Evolutionary conservation across 2,113 vertebrate genomes (phyloP).

Genomic region (Ceratotherium simum): DNA sequence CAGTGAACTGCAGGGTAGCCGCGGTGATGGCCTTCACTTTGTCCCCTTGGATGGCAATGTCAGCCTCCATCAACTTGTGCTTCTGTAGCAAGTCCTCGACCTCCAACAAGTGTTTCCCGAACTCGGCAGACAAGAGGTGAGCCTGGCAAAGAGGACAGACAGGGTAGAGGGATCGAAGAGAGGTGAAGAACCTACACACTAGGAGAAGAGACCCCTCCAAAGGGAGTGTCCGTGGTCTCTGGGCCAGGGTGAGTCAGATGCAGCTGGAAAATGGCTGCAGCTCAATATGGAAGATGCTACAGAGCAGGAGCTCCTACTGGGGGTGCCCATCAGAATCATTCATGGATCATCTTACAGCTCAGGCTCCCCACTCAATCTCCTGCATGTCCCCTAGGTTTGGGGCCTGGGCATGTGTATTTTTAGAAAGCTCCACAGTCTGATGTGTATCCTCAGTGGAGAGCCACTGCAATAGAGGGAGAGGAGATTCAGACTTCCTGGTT

Average conservation of each 20-base stretch:
- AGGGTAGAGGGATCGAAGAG: background rate
- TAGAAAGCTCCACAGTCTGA: background rate
- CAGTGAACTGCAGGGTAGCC: slow-evolving; percentile 92
- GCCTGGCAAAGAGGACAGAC: slow-evolving; percentile 83
- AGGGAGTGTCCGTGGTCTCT: background rate
- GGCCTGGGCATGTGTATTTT: background rate
- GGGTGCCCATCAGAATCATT: background rate
- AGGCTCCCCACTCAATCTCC: background rate
- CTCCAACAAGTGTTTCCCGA: slow-evolving; percentile 97
- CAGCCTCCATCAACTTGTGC: slow-evolving; percentile 93
- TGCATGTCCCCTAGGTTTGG: background rate
- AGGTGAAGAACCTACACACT: background rate
- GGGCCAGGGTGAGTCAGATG: background rate
- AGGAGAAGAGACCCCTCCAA: background rate
- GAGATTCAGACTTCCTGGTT: background rate
- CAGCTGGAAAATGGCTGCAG: background rate
- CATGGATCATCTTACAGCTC: background rate
- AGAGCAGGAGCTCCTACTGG: background rate
- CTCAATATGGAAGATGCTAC: background rate
- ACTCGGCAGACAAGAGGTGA: slow-evolving; percentile 92
- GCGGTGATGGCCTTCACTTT: slow-evolving; percentile 90
- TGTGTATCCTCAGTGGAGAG: background rate
- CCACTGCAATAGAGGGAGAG: background rate
- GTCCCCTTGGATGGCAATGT: slow-evolving; percentile 94
- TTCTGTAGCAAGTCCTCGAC: slow-evolving; percentile 96